These are phyloP conservation scores for Semnornis frantzii DNA, from an alignment of 2,113 vertebrate species.

Conservation along the genomic window DNA sequence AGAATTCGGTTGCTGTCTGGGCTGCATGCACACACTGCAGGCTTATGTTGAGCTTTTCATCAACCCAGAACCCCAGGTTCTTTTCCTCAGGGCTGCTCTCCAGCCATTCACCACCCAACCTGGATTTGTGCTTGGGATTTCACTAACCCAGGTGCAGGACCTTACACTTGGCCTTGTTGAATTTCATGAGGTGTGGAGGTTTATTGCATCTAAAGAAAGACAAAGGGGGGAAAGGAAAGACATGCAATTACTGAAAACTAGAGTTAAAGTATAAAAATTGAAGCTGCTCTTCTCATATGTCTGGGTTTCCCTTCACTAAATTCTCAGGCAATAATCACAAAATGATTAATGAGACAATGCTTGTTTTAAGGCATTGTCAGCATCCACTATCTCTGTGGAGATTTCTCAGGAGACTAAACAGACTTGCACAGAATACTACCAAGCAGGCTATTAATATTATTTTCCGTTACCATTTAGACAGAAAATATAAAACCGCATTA, in stretches of 20 bases:
- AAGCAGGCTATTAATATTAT: slow-evolving; percentile 33
- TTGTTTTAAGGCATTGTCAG: background rate
- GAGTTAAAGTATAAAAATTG: background rate
- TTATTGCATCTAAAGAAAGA: background rate
- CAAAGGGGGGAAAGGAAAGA: background rate
- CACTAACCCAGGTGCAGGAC: no score
- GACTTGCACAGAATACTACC: background rate
- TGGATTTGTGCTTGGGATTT: no score
- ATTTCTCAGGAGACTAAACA: slow-evolving; percentile 1
- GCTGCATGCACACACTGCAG: no score
- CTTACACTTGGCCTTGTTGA: no score
- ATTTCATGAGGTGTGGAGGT: background rate
- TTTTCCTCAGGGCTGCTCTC: no score
- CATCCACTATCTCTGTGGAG: background rate
- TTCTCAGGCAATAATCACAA: slow-evolving; percentile 17
- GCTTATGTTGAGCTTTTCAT: no score
- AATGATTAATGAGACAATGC: slow-evolving; percentile 6
- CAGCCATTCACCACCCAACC: no score
- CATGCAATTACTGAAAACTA: background rate
- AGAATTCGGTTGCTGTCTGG: no score
- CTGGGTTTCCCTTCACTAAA: background rate
- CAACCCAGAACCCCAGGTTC: no score
- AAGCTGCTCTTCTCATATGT: background rate
- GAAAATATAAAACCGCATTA: slow-evolving; percentile 8
- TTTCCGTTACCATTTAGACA: background rate